These are phyloP conservation scores for Ectobius pallidus DNA, from an alignment of 2,888 invertebrate species.

Conservation along the genomic window DNA sequence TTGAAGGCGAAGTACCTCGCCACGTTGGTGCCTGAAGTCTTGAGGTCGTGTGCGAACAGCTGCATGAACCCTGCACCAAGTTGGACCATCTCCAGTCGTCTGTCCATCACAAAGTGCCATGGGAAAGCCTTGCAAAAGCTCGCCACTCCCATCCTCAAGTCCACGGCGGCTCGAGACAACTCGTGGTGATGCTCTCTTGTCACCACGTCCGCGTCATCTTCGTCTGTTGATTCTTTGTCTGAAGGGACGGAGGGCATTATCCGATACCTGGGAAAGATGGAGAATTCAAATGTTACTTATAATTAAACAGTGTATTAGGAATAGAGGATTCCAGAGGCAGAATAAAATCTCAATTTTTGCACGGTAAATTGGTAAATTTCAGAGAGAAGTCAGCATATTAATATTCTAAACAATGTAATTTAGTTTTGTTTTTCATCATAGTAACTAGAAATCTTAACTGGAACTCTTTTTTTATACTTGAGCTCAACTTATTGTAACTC, in stretches of 20 bases:
- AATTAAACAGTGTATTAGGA: too few species aligned
- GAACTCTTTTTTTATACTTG: too few species aligned
- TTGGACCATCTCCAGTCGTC: slow-evolving; percentile 81
- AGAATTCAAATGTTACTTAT: too few species aligned
- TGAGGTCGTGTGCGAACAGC: slow-evolving; percentile 75
- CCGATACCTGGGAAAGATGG: slow-evolving; percentile 40
- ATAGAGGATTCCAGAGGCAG: too few species aligned
- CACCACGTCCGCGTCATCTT: slow-evolving; percentile 31
- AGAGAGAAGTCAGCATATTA: too few species aligned
- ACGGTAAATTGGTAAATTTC: too few species aligned
- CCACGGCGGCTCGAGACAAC: slow-evolving; percentile 61
- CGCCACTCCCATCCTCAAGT: slow-evolving; percentile 77
- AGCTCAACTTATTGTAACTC: too few species aligned
- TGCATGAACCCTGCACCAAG: slow-evolving; percentile 87
- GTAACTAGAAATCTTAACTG: too few species aligned
- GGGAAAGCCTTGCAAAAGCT: slow-evolving; percentile 97
- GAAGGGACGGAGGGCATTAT: slow-evolving; percentile 29
- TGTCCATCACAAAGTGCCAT: slow-evolving; percentile 95
- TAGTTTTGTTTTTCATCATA: too few species aligned
- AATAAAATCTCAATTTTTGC: too few species aligned
- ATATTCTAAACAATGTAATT: too few species aligned
- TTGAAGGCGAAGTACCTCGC: slow-evolving; percentile 82
- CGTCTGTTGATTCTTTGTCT: too few species aligned
- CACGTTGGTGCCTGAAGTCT: slow-evolving; percentile 70
- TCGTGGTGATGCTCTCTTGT: slow-evolving; percentile 35